Conservation (phyloP, 2,113 vertebrate species). For the Falcunculus frontatus region DNA sequence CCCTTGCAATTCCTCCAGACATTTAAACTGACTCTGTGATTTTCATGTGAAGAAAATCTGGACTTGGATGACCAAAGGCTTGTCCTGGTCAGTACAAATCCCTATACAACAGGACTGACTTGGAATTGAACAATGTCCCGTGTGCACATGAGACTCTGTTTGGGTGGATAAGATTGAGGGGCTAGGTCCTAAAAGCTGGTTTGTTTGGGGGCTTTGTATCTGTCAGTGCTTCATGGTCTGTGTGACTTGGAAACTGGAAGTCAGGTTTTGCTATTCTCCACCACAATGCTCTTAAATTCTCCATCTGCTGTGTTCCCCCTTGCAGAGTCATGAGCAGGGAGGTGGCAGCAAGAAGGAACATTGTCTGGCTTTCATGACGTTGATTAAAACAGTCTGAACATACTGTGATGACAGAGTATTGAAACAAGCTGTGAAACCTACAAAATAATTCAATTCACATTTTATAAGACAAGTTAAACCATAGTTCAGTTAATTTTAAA, state of each 20-base stretch:
- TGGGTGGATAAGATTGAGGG: background rate
- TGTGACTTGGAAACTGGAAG: background rate
- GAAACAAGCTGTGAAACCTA: background rate
- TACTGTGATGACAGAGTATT: background rate
- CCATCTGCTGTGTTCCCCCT: background rate
- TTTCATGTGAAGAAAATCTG: background rate
- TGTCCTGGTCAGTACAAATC: background rate
- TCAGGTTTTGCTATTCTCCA: background rate
- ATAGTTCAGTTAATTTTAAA: background rate
- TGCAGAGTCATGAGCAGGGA: background rate
- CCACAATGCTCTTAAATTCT: background rate
- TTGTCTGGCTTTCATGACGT: background rate
- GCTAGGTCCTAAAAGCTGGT: background rate
- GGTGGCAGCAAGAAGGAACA: background rate
- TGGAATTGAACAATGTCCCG: background rate
- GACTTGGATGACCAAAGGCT: background rate
- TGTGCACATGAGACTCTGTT: fast-evolving
- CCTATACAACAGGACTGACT: background rate
- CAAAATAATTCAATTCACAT: background rate
- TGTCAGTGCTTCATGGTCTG: background rate
- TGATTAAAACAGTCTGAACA: background rate
- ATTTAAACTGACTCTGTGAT: background rate
- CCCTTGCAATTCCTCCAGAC: background rate
- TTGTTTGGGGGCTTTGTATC: background rate
- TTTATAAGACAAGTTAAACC: background rate